Evolutionary conservation across 2,888 invertebrate genomes (phyloP), one percentile per base, ranked within the genome.

Genomic region (Perizoma flavofasciatum): DNA sequence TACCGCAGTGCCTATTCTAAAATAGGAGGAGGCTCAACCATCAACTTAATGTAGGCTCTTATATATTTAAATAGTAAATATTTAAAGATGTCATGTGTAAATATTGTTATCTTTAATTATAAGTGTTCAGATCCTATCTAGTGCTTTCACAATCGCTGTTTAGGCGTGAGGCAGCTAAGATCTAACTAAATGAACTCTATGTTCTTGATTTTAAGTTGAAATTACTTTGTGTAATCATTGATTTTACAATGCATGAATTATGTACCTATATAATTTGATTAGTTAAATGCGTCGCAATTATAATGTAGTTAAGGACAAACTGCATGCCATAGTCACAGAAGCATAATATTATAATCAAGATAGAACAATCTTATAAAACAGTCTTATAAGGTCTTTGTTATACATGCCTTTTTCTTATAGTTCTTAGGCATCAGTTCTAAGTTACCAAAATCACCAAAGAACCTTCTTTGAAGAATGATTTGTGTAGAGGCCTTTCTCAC

Each of bases 1-100:
- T 89, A 89, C 54, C 78, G 89, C 75, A 87, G 84, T 65, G 88
- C 91, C 10, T 93, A 93, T 72, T 86, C 89, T 2, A 92, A 91
- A 76, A 89, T 93, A 53, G 87, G 89, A 4, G 85, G 87, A 5
- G 83, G 77, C 57, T 86, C 88, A 4, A 82, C 63, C 40, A 72
- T 77, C 44, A 82, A 82, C 67, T 68, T 83, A 63, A 63, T 82
- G 68, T 85, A 78, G 74, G 74, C 64, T 69, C 69, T 66, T 5
- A 40, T 48, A 10, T 62, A 60, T 66, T 68, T 68, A 59, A 55
- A 11, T 43, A 62, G 60, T 67, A 68, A 65, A 67, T 70, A 55
- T 62, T 35, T 60, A 58, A 59, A 65, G 64, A 69, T 60, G 68
- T 56, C 55, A 45, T 63, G 56, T 63, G 55, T 59, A 67, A 22